Evolutionary conservation across 2,113 vertebrate genomes (phyloP).

Genomic region (Eidolon helvum): DNA sequence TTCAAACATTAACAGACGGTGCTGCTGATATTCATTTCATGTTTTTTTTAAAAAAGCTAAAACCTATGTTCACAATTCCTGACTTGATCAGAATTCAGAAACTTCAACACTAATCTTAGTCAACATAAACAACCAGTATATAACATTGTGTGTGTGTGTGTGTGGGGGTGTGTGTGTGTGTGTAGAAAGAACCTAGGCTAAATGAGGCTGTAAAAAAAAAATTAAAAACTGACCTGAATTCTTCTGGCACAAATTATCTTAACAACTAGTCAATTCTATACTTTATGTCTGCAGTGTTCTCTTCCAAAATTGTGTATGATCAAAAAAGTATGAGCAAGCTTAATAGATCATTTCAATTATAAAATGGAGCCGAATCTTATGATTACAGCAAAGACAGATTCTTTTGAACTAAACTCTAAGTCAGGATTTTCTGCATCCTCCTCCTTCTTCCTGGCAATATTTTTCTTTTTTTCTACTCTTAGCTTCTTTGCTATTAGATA

Average conservation of each 20-base stretch:
- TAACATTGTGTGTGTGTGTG: not conserved
- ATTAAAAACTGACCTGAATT: not conserved
- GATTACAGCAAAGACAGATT: not conserved
- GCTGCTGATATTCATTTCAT: not conserved
- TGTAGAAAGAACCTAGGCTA: not conserved
- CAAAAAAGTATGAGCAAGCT: not conserved
- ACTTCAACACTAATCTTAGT: not conserved
- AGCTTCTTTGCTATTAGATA: not conserved
- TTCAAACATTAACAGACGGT: conserved; percentile 19
- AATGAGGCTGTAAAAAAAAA: not conserved
- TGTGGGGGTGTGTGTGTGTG: no score
- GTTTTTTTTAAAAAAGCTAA: not conserved
- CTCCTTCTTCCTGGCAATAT: not conserved
- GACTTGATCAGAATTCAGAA: not conserved
- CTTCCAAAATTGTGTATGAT: not conserved
- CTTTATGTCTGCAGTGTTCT: not conserved
- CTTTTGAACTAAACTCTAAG: not conserved
- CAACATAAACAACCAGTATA: not conserved
- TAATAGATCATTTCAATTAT: not conserved
- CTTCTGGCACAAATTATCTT: not conserved
- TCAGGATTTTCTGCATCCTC: not conserved
- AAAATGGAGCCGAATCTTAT: not conserved
- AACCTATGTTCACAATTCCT: not conserved
- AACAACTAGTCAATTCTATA: not conserved
- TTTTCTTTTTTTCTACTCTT: not conserved